A percentile compares a stretch with the other conserved stretches of the same genome.
Evolutionary conservation across 2,113 vertebrate genomes (phyloP).

Genomic region (Trachemys scripta): DNA sequence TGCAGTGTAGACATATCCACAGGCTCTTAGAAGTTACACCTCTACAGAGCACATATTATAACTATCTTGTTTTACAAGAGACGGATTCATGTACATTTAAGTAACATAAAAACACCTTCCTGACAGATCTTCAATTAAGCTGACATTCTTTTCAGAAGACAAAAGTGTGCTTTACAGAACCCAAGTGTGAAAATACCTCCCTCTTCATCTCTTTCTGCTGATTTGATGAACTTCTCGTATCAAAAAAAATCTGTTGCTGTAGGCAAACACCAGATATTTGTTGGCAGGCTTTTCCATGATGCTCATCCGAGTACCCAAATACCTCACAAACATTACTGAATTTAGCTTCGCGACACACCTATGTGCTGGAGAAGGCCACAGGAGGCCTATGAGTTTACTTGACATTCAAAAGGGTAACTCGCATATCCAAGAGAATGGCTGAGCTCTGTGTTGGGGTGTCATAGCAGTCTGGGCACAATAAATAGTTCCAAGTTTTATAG

Average conservation of each 20-base stretch:
- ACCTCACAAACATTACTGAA: background rate
- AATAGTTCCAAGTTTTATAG: background rate
- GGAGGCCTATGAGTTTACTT: background rate
- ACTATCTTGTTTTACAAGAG: background rate
- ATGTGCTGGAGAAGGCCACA: background rate
- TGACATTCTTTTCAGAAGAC: slow-evolving; percentile 32
- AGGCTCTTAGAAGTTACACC: background rate
- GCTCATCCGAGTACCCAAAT: background rate
- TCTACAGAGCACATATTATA: slow-evolving; percentile 11
- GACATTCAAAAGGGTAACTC: rapidly evolving
- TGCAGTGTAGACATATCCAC: background rate
- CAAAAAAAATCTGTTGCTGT: background rate
- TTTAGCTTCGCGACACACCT: background rate
- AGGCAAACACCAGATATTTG: background rate
- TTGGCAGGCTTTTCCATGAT: background rate
- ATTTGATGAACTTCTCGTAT: slow-evolving; percentile 1
- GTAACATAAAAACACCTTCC: slow-evolving; percentile 40
- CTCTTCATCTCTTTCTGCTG: slow-evolving; percentile 5
- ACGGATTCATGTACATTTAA: slow-evolving; percentile 41
- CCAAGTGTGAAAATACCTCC: slow-evolving; percentile 15
- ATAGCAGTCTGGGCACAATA: background rate
- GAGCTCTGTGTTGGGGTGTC: background rate
- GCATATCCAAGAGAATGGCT: background rate
- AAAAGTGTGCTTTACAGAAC: background rate
- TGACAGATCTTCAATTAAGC: slow-evolving; percentile 63